These are phyloP conservation scores for Oryzias curvinotus DNA, from an alignment of 2,113 vertebrate genomes.

Conservation along the genomic window DNA sequence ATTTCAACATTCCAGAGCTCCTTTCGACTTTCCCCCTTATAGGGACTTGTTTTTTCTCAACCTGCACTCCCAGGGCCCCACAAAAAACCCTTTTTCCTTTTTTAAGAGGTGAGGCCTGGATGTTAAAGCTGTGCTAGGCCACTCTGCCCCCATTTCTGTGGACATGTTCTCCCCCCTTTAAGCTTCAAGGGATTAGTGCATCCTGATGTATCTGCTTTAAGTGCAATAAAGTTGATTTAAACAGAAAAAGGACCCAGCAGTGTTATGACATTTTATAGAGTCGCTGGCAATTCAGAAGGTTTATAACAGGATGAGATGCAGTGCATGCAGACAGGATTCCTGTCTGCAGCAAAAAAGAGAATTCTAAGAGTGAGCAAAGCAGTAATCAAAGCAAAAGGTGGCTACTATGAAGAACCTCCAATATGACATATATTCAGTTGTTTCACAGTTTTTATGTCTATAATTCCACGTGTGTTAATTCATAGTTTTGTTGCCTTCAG, in stretches of 20 bases:
- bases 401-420: too few species aligned
- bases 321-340: constrained; percentile 19
- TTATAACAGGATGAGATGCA: constrained; percentile 48
- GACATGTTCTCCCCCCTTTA: constrained; percentile 16
- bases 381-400: too few species aligned
- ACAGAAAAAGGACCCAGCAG: constrained; percentile 28
- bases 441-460: too few species aligned
- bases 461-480: too few species aligned
- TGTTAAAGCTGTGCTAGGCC: constrained; percentile 40
- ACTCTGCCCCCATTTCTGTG: constrained; percentile 3
- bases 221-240: constrained; percentile 56
- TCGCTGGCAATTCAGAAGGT: constrained; percentile 22
- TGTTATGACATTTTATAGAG: constrained; percentile 59
- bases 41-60: constrained; percentile 68
- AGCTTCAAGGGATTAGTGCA: constrained; percentile 5
- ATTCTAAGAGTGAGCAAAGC: too few species aligned
- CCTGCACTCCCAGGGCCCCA: constrained; percentile 36
- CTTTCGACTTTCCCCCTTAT: constrained; percentile 58
- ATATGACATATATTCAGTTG: too few species aligned
- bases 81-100: constrained; percentile 48
- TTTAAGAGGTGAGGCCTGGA: constrained; percentile 55
- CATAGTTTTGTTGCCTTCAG: too few species aligned
- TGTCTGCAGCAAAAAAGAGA: constrained; percentile 9
- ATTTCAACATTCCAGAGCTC: constrained; percentile 66
- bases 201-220: constrained; percentile 14